These are phyloP conservation scores for Paelopatides confundens DNA, from an alignment of 53 echinoderm and acorn worm genomes.

Conservation along the genomic window DNA sequence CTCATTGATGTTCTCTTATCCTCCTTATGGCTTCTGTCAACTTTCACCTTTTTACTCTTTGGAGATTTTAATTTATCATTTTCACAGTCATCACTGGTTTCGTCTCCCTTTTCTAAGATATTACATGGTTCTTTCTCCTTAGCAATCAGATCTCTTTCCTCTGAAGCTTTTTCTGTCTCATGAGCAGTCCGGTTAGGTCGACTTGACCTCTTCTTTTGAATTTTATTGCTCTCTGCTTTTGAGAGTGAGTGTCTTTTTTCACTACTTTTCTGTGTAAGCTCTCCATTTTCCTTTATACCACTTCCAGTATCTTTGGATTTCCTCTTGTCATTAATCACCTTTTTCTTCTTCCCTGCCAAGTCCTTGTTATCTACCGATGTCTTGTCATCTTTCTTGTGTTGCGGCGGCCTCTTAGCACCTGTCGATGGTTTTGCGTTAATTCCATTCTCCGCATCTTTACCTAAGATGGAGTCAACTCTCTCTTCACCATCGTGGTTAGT, in stretches of 20 bases:
- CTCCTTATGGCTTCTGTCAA: not conserved
- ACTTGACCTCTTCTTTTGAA: not conserved
- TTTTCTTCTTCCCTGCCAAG: not conserved
- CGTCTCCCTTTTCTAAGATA: not conserved
- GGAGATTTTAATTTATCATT: not conserved
- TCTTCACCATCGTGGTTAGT: not conserved
- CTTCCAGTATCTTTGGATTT: not conserved
- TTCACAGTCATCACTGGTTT: not conserved
- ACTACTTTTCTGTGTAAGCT: not conserved
- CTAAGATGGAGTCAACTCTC: not conserved
- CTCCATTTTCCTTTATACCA: not conserved
- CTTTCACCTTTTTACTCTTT: not conserved
- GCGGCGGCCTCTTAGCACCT: not conserved
- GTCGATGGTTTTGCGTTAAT: not conserved
- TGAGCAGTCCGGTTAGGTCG: not conserved
- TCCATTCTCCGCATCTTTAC: not conserved
- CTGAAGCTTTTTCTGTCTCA: not conserved
- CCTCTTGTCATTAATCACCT: not conserved
- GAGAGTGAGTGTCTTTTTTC: not conserved
- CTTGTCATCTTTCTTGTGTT: not conserved
- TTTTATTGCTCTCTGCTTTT: not conserved
- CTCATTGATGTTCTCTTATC: not conserved
- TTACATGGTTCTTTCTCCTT: not conserved
- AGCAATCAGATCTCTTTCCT: not conserved
- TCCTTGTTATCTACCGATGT: not conserved